Evolutionary conservation across 2,888 invertebrate genomes (phyloP).

Genomic region (Liposcelis brunnea): DNA sequence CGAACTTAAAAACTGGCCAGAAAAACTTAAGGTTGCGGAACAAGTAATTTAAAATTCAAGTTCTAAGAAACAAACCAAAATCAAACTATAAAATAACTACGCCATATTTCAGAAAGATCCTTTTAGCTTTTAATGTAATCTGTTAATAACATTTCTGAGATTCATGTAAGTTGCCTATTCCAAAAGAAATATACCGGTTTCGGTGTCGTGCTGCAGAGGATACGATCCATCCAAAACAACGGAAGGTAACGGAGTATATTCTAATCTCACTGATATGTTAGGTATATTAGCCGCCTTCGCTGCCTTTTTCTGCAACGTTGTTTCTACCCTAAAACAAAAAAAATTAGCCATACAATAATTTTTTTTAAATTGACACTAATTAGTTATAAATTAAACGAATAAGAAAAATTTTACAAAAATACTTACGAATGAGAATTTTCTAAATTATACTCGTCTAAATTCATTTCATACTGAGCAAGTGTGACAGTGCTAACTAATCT

Average conservation of each 20-base stretch:
- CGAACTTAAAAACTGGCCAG: too few relatives aligned
- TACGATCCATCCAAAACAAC: constrained; percentile 24
- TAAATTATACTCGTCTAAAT: constrained; percentile 29
- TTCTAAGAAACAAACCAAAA: too few relatives aligned
- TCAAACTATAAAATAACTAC: too few relatives aligned
- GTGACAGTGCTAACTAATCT: constrained; percentile 31
- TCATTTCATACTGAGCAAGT: constrained; percentile 29
- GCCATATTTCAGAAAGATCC: too few relatives aligned
- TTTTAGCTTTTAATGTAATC: too few relatives aligned
- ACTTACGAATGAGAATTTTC: constrained; percentile 22
- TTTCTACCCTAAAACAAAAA: constrained; percentile 24
- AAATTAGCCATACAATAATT: neutral
- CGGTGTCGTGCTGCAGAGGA: too few relatives aligned
- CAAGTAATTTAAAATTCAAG: too few relatives aligned
- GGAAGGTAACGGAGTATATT: constrained; percentile 28
- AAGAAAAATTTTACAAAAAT: neutral
- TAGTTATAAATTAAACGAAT: neutral
- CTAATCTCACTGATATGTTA: constrained; percentile 25
- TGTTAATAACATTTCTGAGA: too few relatives aligned
- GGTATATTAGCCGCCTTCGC: constrained; percentile 24
- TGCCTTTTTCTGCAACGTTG: constrained; percentile 25
- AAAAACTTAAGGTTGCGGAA: too few relatives aligned
- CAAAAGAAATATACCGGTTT: too few relatives aligned
- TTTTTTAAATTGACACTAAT: neutral
- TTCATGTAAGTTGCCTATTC: too few relatives aligned